Conservation (phyloP, 2,797 vertebrate species). For the Sebastes steindachneri region DNA sequence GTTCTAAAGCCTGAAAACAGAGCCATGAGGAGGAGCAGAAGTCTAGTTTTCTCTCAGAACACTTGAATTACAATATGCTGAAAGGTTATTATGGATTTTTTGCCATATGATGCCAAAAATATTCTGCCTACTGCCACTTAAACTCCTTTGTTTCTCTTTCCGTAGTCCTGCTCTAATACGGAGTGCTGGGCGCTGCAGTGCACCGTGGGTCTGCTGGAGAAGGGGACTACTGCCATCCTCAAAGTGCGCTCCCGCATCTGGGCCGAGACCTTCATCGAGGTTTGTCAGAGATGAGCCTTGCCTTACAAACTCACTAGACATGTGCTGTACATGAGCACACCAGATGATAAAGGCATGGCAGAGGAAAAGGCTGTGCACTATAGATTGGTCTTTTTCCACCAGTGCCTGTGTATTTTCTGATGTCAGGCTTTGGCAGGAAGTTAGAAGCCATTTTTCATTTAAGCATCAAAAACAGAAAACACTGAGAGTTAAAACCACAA, state of each 20-base stretch:
- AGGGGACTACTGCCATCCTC: conserved; percentile 86
- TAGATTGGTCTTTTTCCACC: conserved; percentile 22
- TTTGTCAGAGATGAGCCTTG: conserved; percentile 62
- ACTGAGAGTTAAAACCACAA: conserved; percentile 33
- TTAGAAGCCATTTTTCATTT: conserved; percentile 28
- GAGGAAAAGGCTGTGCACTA: conserved; percentile 9
- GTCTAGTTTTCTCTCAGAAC: too few species aligned
- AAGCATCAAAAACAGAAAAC: conserved; percentile 25
- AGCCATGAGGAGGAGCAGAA: too few species aligned
- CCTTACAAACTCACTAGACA: neutral
- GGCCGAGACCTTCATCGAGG: conserved; percentile 89
- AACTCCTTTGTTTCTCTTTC: conserved; percentile 8
- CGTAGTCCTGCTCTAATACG: conserved; percentile 87
- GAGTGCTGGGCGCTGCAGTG: conserved; percentile 90
- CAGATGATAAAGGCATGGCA: conserved; percentile 24
- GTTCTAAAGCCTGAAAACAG: too few species aligned
- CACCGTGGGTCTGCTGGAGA: conserved; percentile 86
- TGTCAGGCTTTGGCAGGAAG: conserved; percentile 54
- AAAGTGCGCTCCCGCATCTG: conserved; percentile 88
- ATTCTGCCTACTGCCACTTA: too few species aligned
- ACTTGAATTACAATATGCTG: too few species aligned
- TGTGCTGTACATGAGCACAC: conserved; percentile 2
- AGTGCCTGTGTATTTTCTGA: conserved; percentile 51
- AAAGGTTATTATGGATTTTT: too few species aligned
- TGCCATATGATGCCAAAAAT: too few species aligned